Percentiles rank a stretch among this genome's conserved stretches.
Evolutionary conservation across 2,888 invertebrate species (phyloP).

Genomic region (Cylloceria caligata): DNA sequence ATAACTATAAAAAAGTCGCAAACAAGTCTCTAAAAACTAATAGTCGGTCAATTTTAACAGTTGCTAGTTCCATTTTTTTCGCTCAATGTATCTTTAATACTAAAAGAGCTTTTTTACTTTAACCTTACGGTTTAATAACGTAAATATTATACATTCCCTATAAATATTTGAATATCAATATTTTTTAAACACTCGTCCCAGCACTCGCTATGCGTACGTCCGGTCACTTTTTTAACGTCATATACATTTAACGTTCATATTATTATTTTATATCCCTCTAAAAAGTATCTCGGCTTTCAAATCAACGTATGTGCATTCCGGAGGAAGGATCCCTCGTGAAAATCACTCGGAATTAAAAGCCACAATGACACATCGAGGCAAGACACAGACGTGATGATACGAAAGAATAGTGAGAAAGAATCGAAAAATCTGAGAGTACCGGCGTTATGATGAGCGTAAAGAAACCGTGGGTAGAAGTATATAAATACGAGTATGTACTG

Average conservation of each 20-base stretch:
- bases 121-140: not conserved
- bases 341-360: conserved; percentile 23
- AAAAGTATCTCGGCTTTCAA: not conserved
- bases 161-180: not conserved
- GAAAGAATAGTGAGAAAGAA: conserved; percentile 24
- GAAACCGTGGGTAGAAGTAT: not conserved
- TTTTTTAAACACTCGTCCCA: not conserved
- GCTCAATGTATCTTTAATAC: no score
- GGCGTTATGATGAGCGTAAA: conserved; percentile 6
- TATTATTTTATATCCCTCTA: conserved; percentile 5
- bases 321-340: not conserved
- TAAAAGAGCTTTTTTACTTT: not conserved
- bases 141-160: not conserved
- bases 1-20: no score
- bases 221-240: not conserved
- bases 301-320: not conserved
- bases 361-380: conserved; percentile 11
- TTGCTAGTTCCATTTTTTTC: no score
- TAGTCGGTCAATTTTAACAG: no score
- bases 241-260: not conserved
- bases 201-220: not conserved
- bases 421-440: conserved; percentile 1
- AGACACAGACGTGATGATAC: conserved; percentile 29
- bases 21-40: no score
- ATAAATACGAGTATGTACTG: not conserved